Evolutionary conservation across 2,113 vertebrate species (phyloP).

Genomic region (Pygoscelis antarcticus): DNA sequence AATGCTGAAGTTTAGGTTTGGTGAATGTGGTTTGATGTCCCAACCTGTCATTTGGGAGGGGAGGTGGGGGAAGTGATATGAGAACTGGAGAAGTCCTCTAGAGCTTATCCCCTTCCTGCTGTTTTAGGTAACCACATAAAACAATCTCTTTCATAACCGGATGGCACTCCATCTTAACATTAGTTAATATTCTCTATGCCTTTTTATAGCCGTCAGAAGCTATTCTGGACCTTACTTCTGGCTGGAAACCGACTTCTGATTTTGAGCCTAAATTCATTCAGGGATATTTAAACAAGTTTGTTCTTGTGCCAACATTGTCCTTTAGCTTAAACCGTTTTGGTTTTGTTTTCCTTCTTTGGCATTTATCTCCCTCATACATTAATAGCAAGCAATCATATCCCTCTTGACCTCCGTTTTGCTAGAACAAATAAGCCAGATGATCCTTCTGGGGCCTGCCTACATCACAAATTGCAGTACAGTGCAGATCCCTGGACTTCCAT

Average conservation of each 20-base stretch:
- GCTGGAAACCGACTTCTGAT: background rate
- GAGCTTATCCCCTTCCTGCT: background rate
- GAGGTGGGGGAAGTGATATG: fast-evolving
- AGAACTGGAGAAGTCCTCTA: background rate
- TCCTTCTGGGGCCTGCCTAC: background rate
- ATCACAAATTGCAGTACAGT: background rate
- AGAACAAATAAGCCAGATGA: background rate
- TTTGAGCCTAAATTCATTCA: background rate
- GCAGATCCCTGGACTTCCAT: background rate
- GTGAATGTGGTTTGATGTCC: background rate
- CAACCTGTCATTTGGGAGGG: background rate
- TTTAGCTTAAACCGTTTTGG: background rate
- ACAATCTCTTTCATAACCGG: background rate
- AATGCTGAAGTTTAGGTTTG: background rate
- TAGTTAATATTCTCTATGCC: background rate
- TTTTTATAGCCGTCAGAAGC: background rate
- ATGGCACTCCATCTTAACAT: background rate
- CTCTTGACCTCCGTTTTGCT: background rate
- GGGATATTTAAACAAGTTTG: background rate
- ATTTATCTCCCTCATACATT: background rate
- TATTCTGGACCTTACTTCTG: background rate
- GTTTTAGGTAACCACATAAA: background rate
- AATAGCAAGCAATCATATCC: background rate
- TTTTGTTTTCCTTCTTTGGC: background rate
- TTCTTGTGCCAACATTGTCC: background rate